A percentile compares a stretch with the other conserved stretches of the same genome.
phyloP scores from a whole-genome alignment of 2,113 vertebrate species.

The Climacteris rufus region DNA sequence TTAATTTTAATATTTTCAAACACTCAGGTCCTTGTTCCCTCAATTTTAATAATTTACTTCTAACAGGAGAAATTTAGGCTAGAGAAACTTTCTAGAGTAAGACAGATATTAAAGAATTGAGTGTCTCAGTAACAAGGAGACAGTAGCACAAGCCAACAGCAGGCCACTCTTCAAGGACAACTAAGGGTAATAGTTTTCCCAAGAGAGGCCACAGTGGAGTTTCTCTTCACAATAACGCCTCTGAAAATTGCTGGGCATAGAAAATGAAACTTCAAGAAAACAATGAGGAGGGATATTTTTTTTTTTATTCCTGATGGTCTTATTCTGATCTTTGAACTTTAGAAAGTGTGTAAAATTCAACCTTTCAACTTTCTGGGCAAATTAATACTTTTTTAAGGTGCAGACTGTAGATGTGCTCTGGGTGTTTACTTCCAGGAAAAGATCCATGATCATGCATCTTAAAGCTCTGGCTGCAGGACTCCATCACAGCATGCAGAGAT shows the following conservation, averaged over 20 bases:
- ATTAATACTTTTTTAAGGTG: not conserved
- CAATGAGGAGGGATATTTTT: not conserved
- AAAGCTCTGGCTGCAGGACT: not conserved
- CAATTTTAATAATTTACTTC: not conserved
- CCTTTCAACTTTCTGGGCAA: not conserved
- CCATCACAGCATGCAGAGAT: not conserved
- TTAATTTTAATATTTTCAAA: not conserved
- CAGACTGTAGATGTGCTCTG: not conserved
- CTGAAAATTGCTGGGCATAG: not conserved
- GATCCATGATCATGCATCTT: not conserved
- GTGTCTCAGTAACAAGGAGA: not conserved
- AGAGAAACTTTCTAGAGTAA: not conserved
- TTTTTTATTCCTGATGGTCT: not conserved
- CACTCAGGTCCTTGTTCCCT: not conserved
- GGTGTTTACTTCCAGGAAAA: not conserved
- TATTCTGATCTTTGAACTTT: not conserved
- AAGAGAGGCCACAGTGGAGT: not conserved
- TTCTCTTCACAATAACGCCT: not conserved
- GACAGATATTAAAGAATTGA: not conserved
- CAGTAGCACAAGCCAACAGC: not conserved
- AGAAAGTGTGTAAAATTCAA: not conserved
- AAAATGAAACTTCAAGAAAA: not conserved
- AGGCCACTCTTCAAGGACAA: not conserved
- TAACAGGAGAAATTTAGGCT: not conserved
- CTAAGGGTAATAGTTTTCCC: not conserved